Evolutionary conservation across 1,140 invertebrate species (phyloP).

Genomic region (Lutraria rhynchaena): DNA sequence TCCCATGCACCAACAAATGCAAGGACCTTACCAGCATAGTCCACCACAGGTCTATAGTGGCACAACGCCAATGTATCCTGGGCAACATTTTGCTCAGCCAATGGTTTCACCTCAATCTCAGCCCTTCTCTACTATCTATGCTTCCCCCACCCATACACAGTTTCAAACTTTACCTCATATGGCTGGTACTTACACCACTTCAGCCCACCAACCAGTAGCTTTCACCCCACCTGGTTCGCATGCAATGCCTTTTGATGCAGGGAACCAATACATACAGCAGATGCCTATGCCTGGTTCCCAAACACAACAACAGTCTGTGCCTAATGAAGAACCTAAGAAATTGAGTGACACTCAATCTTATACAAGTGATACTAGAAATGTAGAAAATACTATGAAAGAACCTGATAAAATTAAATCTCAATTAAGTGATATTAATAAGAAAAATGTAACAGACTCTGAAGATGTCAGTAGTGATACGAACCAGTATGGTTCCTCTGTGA

Average conservation of each 20-base stretch:
- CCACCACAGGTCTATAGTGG: constrained; percentile 29
- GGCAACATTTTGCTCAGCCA: constrained; percentile 26
- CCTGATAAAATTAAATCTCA: background rate
- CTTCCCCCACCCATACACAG: constrained; percentile 38
- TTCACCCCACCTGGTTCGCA: constrained; percentile 27
- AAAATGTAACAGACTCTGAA: background rate
- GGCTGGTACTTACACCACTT: constrained; percentile 32
- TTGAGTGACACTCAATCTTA: background rate
- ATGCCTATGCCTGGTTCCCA: constrained; percentile 6
- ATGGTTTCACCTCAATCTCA: constrained; percentile 21
- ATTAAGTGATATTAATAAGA: background rate
- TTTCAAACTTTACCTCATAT: constrained; percentile 36
- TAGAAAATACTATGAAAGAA: background rate
- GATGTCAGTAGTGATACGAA: background rate
- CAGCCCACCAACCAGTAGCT: constrained; percentile 19
- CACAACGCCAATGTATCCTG: constrained; percentile 41
- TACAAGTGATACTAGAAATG: constrained; percentile 5
- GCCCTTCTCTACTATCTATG: constrained; percentile 39
- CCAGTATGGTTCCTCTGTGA: constrained; percentile 34
- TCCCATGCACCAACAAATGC: constrained; percentile 15
- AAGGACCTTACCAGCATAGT: constrained; percentile 34
- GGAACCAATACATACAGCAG: constrained; percentile 4
- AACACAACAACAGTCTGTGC: constrained; percentile 15
- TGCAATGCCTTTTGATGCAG: constrained; percentile 5
- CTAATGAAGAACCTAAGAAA: constrained; percentile 6